Conservation (phyloP, 2,888 invertebrate species). For the Hydriomena furcata region DNA sequence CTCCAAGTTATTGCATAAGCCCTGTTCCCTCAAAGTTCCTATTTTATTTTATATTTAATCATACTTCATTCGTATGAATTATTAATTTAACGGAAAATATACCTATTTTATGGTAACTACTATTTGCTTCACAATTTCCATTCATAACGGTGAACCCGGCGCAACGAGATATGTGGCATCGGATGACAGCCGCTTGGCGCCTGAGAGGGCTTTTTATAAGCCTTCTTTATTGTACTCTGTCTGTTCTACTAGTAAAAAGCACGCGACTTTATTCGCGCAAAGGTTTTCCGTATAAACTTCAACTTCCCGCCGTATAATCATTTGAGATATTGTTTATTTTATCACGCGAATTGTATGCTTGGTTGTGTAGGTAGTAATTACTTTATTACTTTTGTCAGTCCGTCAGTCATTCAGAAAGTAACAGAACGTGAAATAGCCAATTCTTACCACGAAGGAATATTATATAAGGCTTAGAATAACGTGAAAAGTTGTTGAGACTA, state of each 20-base stretch:
- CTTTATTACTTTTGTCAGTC: too few relatives aligned
- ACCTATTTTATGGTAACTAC: slow-evolving; percentile 18
- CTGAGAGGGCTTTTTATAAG: slow-evolving; percentile 43
- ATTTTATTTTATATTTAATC: slow-evolving; percentile 22
- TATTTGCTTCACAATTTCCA: slow-evolving; percentile 27
- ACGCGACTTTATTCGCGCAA: not conserved
- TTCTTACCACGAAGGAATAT: too few relatives aligned
- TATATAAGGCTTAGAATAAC: too few relatives aligned
- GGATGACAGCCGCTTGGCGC: slow-evolving; percentile 63
- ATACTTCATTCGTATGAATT: slow-evolving; percentile 20
- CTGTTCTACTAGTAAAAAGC: not conserved
- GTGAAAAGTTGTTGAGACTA: too few relatives aligned
- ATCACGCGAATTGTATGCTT: too few relatives aligned
- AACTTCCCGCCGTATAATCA: not conserved
- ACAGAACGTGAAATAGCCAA: too few relatives aligned
- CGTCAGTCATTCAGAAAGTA: too few relatives aligned
- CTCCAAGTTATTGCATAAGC: slow-evolving; percentile 12
- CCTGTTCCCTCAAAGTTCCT: slow-evolving; percentile 3
- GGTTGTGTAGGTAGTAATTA: too few relatives aligned
- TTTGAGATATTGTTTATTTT: too few relatives aligned
- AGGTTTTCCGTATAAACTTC: not conserved
- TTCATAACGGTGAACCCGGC: slow-evolving; percentile 51
- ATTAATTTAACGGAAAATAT: slow-evolving; percentile 18
- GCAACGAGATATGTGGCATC: slow-evolving; percentile 60
- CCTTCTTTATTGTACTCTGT: slow-evolving; percentile 14